phyloP scores from a whole-genome alignment of 2,888 invertebrate species.

The Drosophila emarginata region DNA sequence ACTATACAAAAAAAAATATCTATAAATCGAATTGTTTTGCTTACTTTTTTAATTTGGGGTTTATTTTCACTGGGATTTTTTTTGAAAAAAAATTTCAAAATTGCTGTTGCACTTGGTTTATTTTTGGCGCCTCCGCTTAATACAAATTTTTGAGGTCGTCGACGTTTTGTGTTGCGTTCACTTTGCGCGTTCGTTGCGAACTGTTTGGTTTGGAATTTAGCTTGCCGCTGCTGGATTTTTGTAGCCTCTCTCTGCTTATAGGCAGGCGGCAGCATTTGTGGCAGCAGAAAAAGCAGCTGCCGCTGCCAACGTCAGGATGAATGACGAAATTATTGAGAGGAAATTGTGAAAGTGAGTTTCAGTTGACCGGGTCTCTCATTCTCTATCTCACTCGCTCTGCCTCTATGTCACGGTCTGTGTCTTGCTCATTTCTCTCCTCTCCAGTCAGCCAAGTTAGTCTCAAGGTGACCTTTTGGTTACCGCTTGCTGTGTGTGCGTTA shows the following conservation, averaged over 20 bases:
- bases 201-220: constrained; percentile 71
- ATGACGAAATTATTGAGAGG: constrained; percentile 72
- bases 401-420: constrained; percentile 19
- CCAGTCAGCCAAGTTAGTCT: constrained; percentile 54
- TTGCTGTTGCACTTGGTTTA: constrained; percentile 40
- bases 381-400: not conserved
- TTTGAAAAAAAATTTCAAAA: not conserved
- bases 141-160: constrained; percentile 47
- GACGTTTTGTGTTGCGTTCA: constrained; percentile 62
- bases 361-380: constrained; percentile 10
- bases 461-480: constrained; percentile 64
- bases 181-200: constrained; percentile 73
- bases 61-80: constrained; percentile 29
- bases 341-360: constrained; percentile 60
- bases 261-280: constrained; percentile 25
- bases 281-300: constrained; percentile 28
- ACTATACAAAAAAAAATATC: not conserved
- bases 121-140: constrained; percentile 46
- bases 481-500: constrained; percentile 20
- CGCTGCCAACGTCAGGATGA: constrained; percentile 53
- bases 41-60: constrained; percentile 53
- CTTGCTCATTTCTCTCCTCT: constrained; percentile 26
- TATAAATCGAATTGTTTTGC: constrained; percentile 6
- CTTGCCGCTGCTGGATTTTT: constrained; percentile 66
- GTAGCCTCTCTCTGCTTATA: constrained; percentile 45